These are phyloP conservation scores for Meteorus colon DNA, from an alignment of 2,888 invertebrate species.

Conservation along the genomic window DNA sequence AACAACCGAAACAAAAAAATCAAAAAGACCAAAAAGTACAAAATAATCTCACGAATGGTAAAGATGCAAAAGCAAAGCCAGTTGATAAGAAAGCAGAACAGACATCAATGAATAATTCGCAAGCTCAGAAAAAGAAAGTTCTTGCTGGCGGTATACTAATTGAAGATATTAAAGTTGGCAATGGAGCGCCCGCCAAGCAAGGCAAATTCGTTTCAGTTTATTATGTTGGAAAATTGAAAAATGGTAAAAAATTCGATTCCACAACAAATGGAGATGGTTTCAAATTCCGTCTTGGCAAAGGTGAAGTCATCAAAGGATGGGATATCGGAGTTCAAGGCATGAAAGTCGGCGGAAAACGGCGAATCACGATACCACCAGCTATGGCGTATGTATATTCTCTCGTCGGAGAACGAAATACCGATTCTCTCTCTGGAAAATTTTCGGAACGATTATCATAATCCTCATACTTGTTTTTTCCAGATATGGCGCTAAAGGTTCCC, in stretches of 20 bases:
- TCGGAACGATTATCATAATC: background rate
- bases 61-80: slow-evolving; percentile 58
- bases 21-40: slow-evolving; percentile 56
- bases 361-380: slow-evolving; percentile 86
- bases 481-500: slow-evolving; percentile 85
- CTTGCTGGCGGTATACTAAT: slow-evolving; percentile 86
- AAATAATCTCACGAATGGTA: slow-evolving; percentile 60
- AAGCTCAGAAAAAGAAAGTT: slow-evolving; percentile 74
- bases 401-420: background rate
- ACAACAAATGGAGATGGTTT: slow-evolving; percentile 85
- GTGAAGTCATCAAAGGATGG: slow-evolving; percentile 94
- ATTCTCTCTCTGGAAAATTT: background rate
- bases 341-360: slow-evolving; percentile 95
- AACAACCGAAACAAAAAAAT: slow-evolving; percentile 48
- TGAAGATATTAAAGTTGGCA: slow-evolving; percentile 88
- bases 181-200: slow-evolving; percentile 83
- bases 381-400: slow-evolving; percentile 83
- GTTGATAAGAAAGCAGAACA: slow-evolving; percentile 57
- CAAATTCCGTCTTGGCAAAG: slow-evolving; percentile 87
- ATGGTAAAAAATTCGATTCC: slow-evolving; percentile 91
- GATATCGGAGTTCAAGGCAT: slow-evolving; percentile 92
- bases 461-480: slow-evolving; percentile 69
- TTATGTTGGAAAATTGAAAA: slow-evolving; percentile 89
- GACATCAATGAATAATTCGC: slow-evolving; percentile 51
- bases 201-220: slow-evolving; percentile 87